Evolutionary conservation across 2,888 invertebrate species (phyloP).

Genomic region (Calameuta idolon): DNA sequence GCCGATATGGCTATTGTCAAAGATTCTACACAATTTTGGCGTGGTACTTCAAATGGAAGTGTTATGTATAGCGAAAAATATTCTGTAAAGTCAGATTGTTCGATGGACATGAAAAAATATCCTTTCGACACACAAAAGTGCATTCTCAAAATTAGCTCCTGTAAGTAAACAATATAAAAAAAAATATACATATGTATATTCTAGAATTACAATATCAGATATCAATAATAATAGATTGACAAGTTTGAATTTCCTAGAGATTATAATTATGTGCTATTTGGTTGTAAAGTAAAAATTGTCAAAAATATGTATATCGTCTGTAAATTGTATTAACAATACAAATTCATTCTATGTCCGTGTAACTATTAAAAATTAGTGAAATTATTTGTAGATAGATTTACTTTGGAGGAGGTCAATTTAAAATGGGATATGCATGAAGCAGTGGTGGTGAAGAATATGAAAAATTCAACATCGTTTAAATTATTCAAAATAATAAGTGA

Average conservation of each 20-base stretch:
- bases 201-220: too few species aligned
- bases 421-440: conserved; percentile 37
- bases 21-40: conserved; percentile 52
- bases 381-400: conserved; percentile 45
- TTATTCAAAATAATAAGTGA: conserved; percentile 39
- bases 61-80: conserved; percentile 49
- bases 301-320: too few species aligned
- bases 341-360: too few species aligned
- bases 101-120: conserved; percentile 42
- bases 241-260: too few species aligned
- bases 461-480: conserved; percentile 39
- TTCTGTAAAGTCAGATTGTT: conserved; percentile 37
- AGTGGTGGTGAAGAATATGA: conserved; percentile 30
- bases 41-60: conserved; percentile 49
- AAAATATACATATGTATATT: too few species aligned
- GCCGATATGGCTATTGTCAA: conserved; percentile 30
- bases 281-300: too few species aligned
- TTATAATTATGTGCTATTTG: too few species aligned
- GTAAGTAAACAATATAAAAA: conserved; percentile 35
- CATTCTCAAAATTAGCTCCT: conserved; percentile 50
- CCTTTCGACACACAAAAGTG: conserved; percentile 54
- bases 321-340: too few species aligned
- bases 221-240: too few species aligned
- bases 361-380: too few species aligned
- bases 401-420: conserved; percentile 47